A percentile compares a stretch with the other conserved stretches of the same genome.
These are phyloP conservation scores for Euproctis similis DNA, from an alignment of 2,888 invertebrate species.

Conservation along the genomic window DNA sequence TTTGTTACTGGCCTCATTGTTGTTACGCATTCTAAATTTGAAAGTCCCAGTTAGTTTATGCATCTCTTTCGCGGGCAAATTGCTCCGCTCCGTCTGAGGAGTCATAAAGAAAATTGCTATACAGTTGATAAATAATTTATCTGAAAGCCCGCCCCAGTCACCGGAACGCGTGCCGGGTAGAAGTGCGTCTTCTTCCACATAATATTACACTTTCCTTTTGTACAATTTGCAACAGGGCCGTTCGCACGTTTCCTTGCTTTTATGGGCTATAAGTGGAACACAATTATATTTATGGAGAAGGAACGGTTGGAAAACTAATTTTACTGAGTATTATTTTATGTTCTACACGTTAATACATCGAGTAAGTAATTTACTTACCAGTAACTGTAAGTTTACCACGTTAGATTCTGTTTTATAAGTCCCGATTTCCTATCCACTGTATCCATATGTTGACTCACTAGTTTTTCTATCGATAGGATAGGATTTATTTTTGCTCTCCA, in stretches of 20 bases:
- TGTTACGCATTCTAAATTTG: slow-evolving; percentile 67
- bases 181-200: slow-evolving; percentile 62
- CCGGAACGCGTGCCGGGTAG: slow-evolving; percentile 65
- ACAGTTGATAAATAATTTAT: slow-evolving; percentile 77
- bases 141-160: slow-evolving; percentile 74
- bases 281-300: slow-evolving; percentile 74
- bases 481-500: too few species aligned
- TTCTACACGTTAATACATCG: slow-evolving; percentile 19
- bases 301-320: slow-evolving; percentile 72
- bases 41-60: slow-evolving; percentile 72
- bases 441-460: too few species aligned
- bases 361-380: slow-evolving; percentile 4
- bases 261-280: slow-evolving; percentile 76
- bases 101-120: slow-evolving; percentile 77
- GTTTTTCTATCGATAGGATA: too few species aligned
- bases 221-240: slow-evolving; percentile 73
- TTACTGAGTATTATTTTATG: slow-evolving; percentile 55
- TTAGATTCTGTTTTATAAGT: too few species aligned
- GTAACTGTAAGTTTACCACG: background rate
- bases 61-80: slow-evolving; percentile 73
- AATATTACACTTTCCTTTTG: slow-evolving; percentile 75
- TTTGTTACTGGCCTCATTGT: slow-evolving; percentile 57
- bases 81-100: slow-evolving; percentile 74
- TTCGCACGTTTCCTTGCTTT: slow-evolving; percentile 74
- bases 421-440: too few species aligned